Evolutionary conservation across 2,113 vertebrate species (phyloP).

Genomic region (Syngnathus scovelli): DNA sequence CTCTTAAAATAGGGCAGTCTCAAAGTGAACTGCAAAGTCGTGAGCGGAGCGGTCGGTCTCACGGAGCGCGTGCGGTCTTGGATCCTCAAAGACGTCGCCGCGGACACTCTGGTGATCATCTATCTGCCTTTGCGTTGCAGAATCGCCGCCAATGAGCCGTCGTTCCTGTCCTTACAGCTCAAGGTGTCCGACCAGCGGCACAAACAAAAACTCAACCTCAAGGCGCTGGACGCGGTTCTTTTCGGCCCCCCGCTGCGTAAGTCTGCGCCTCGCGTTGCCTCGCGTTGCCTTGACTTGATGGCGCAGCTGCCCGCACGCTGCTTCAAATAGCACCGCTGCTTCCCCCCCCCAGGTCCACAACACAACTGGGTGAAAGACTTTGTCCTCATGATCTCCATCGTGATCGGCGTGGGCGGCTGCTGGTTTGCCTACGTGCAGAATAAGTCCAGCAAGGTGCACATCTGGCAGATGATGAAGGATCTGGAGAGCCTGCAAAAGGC

Average conservation of each 20-base stretch:
- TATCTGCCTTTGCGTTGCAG: conserved; percentile 64
- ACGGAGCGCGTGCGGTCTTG: conserved; percentile 25
- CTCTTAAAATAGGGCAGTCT: neutral
- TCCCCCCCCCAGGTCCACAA: conserved; percentile 76
- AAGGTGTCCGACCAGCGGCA: conserved; percentile 95
- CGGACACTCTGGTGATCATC: too few relatives aligned
- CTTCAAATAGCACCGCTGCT: neutral
- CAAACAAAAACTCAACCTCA: conserved; percentile 94
- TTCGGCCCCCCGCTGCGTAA: conserved; percentile 93
- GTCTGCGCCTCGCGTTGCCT: conserved; percentile 45
- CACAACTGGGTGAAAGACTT: conserved; percentile 99
- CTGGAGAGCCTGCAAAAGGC: conserved; percentile 93
- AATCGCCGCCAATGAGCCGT: conserved; percentile 91
- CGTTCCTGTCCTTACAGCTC: conserved; percentile 88
- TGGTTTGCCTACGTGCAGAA: conserved; percentile 98
- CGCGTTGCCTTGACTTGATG: neutral
- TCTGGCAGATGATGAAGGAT: conserved; percentile 98
- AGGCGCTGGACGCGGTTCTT: conserved; percentile 93
- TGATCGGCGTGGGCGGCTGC: conserved; percentile 95
- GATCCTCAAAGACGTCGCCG: too few relatives aligned
- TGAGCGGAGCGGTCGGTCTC: neutral
- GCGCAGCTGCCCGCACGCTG: too few relatives aligned
- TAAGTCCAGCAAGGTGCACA: conserved; percentile 91
- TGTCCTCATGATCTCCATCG: conserved; percentile 89
- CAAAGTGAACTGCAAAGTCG: neutral